Base-by-base conservation (phyloP, 2,888 invertebrate genomes). In the Drosophila kanekoi region DNA sequence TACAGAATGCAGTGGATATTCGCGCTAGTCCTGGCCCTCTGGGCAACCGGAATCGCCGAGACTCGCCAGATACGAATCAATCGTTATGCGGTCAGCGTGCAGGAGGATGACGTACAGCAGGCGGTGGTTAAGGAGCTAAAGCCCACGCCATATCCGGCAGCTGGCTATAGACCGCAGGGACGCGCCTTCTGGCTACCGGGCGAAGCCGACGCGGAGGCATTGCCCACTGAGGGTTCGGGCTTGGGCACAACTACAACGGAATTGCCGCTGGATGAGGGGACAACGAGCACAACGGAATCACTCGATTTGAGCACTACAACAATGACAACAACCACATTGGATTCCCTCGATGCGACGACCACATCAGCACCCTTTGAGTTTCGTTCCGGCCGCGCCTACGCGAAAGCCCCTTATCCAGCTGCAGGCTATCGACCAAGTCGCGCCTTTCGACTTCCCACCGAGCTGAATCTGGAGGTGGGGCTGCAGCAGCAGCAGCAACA, bases 371-470 rank as follows among this genome's bases (percentile, higher is more conserved):
- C 40, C 10, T 9, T 64, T 5, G 65, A 72, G 4, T n/a, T 28
- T 0, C 69, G 74, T 1, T 45, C 71, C 2, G 79, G 79, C 35
- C 69, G 65, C 1, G 68, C 69, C 32, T 69, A 13, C 14, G 45
- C 32, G 1, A 80, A 78, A 13, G 76, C 79, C 13, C 89, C 91
- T 2, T 91, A 90, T 70, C 87, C 91, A 16, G 53, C 91, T 11
- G 83, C 90, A 3, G 91, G 91, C 4, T 89, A 79, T 54, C 77
- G 89, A 2, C 91, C 91, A 4, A 89, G 77, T 62, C 80, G 87
- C 9, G 85, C 87, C 0, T 91, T 91, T 37, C 61, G 56, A 0
- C 58, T 91, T 57, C 91, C 91, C 37, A 89, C 73, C 0, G 90
- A 89, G 43, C 37, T 65, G 33, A 56, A 63, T 4, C 54, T n/a